Base-by-base conservation (phyloP, 2,797 vertebrate species). In the Crenichthys baileyi region DNA sequence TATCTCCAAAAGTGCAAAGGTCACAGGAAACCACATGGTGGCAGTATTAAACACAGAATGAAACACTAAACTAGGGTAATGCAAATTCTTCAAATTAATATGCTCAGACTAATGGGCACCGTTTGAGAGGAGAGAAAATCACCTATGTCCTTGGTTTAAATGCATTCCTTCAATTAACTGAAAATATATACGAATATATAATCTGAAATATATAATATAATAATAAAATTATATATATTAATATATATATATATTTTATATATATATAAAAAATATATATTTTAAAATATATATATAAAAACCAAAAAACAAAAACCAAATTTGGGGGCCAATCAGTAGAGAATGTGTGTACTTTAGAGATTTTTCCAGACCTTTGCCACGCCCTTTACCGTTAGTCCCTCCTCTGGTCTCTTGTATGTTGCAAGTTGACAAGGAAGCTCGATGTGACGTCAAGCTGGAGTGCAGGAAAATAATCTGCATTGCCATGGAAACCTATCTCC, bases 401-500 rank as follows among this genome's bases (percentile, higher is more conserved):
- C 68, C 20, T 46, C 79, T 65, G 50, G 29, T 36, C 88, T 88
- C 85, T 85, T 91, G 81, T 75, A 78, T 82, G 86, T 83, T 78
- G 75, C 86, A 90, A 90, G 91, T 92, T 94, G 89, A 91, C 80
- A 86, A 85, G 82, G 79, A 85, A 90, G 86, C 78, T 88, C 67
- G 72, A 70, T 20, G 91, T 95, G 94, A 95, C 91, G 93, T 95
- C 91, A 92, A 82, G 55, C 81, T 71, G 80, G 55, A 74, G 79
- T 76, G 85, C 83, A 85, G 86, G 60, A 76, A 84, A 86, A 82
- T 48, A 88, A 78, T 79, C 76, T 75, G 73, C 56, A 94, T 96
- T 91, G 90, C 93, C 93, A 95, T 96, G 93, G 95, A 93, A 96
- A 96, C 94, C 89, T 63, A 78, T 91, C 90, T 95, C 88, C 85